Conservation (phyloP, 2,888 invertebrate genomes). For the Habrosyne pyritoides region DNA sequence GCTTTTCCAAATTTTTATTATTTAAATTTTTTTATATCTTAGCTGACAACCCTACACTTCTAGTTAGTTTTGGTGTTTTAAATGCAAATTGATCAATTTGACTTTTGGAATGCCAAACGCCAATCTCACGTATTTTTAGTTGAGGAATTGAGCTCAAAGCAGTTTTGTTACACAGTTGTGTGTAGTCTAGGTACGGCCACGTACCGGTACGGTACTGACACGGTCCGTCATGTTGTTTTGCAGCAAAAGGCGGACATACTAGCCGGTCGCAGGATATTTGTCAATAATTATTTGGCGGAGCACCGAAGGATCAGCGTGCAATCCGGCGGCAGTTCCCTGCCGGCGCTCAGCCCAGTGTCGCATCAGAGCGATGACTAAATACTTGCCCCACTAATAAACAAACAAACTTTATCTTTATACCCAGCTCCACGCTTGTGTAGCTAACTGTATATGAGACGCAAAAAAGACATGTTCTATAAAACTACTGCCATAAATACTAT, state of each 20-base stretch:
- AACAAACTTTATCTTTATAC: conserved; percentile 25
- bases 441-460: neutral
- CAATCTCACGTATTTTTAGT: conserved; percentile 44
- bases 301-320: conserved; percentile 84
- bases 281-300: conserved; percentile 85
- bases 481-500: conserved; percentile 47
- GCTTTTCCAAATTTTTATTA: conserved; percentile 50
- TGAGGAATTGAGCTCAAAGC: conserved; percentile 55
- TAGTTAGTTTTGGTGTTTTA: conserved; percentile 64
- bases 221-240: conserved; percentile 74
- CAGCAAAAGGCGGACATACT: conserved; percentile 84
- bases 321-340: conserved; percentile 79
- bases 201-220: conserved; percentile 59
- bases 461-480: conserved; percentile 23
- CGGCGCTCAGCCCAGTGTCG: conserved; percentile 80
- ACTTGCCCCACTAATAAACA: conserved; percentile 30
- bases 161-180: conserved; percentile 59
- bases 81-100: conserved; percentile 60
- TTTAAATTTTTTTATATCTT: conserved; percentile 36
- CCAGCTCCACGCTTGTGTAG: conserved; percentile 20
- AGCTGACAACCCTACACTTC: conserved; percentile 43
- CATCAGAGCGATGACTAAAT: conserved; percentile 81
- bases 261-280: conserved; percentile 84
- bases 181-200: conserved; percentile 23
- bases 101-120: conserved; percentile 63